A percentile compares a stretch with the other conserved stretches of the same genome.
These are phyloP conservation scores for Sebastes taczanowskii DNA, from an alignment of 2,797 vertebrate species.

Conservation along the genomic window DNA sequence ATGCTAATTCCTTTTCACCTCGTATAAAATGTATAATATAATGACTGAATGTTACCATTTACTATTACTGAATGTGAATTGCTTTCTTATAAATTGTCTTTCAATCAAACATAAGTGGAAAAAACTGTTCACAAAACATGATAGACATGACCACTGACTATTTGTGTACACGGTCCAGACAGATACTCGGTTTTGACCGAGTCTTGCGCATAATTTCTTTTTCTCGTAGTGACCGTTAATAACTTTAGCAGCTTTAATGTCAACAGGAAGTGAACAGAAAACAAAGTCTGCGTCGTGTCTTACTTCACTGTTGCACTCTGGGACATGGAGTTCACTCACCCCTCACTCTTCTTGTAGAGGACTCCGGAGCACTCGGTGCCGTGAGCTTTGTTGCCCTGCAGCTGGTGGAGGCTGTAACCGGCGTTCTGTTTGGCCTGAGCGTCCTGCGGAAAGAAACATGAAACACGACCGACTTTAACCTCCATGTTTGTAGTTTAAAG, in stretches of 20 bases:
- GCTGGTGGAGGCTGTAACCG: conserved; percentile 96
- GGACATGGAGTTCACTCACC: conserved; percentile 79
- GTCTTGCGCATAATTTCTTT: fast-evolving
- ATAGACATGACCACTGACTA: too few species aligned
- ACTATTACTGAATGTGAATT: too few species aligned
- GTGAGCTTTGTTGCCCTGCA: conserved; percentile 96
- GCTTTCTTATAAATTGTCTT: fast-evolving
- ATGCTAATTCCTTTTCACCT: too few species aligned
- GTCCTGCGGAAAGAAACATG: conserved; percentile 80
- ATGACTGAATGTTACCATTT: too few species aligned
- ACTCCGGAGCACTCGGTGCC: conserved; percentile 90
- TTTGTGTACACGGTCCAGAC: too few species aligned
- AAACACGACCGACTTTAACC: not conserved
- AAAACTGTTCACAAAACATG: too few species aligned
- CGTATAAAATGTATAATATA: too few species aligned
- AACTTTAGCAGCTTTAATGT: too few species aligned
- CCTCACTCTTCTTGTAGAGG: conserved; percentile 95
- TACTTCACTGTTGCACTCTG: not conserved
- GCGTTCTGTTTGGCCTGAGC: conserved; percentile 88
- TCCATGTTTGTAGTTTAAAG: not conserved
- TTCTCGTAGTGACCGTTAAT: too few species aligned
- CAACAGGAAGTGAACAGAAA: not conserved
- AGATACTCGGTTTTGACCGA: too few species aligned
- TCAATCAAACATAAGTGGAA: too few species aligned
- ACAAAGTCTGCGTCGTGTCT: too few species aligned